Base-by-base conservation (phyloP, 2,113 vertebrate species). In the Promerops cafer region DNA sequence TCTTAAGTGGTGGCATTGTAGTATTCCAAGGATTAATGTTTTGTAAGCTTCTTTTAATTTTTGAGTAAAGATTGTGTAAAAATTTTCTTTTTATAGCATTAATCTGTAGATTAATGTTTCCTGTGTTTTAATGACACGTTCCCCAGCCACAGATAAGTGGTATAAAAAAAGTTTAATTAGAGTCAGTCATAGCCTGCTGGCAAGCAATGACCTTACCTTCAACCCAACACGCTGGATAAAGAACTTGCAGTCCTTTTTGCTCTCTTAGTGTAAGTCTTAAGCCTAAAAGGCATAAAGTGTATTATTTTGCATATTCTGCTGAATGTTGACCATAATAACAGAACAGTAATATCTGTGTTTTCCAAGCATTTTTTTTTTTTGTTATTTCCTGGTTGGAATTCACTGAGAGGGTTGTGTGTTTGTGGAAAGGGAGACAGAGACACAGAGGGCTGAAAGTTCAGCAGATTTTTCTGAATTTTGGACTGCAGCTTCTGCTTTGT, bases 191-290 rank as follows among this genome's bases (percentile, higher is more conserved):
- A 96, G 95, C 83, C 92, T 96, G 56, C 93, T 98, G 96, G 96
- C 95, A 95, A 97, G 87, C 88, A 93, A 16, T 97, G 97, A 97
- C 96, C 97, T 98, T 93, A 88, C 93, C 94, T 97, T 98, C 97
- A 97, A 97, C 96, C 94, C 89, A 70, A 21, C 6, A 5, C 10
- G 2, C 68, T 86, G 81, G 89, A 66, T 64, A 76, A 83, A 84
- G 80, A 83, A 64, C 27, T 88, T 60, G 37, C 30, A 77, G 39
- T 14, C 45, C 49, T 74, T 97, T 86, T 74, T 11, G 2, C 56
- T 87, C 61, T 66, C 88, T 57, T 64, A 50, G 64, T 21, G 0
- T 6, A 56, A 60, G 26, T 83, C 94, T 86, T 64, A 78, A 87
- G 49, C 60, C 65, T 54, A 47, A 86, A 91, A 88, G 80, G n/a